Conservation (phyloP, 2,888 invertebrate genomes). For the Notodonta ziczac region DNA sequence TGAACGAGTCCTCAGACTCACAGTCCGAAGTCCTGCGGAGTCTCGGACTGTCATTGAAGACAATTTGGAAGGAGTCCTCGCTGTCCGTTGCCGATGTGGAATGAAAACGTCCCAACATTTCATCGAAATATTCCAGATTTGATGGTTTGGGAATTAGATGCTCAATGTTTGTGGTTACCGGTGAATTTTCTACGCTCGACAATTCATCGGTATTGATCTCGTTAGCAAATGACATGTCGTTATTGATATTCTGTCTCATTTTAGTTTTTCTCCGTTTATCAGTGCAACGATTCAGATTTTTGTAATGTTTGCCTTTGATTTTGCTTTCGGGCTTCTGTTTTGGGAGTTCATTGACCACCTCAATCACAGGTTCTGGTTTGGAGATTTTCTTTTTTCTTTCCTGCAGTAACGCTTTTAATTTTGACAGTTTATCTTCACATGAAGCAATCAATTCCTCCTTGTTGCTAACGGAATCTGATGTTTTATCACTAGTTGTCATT, state of each 20-base stretch:
- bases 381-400: constrained; percentile 40
- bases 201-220: constrained; percentile 52
- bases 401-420: constrained; percentile 61
- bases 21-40: constrained; percentile 71
- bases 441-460: constrained; percentile 55
- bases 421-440: constrained; percentile 72
- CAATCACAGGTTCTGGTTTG: not conserved
- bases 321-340: constrained; percentile 36
- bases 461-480: not conserved
- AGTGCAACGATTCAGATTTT: constrained; percentile 49
- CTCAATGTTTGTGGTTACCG: constrained; percentile 30
- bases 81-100: constrained; percentile 57
- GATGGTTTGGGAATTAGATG: constrained; percentile 16
- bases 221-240: constrained; percentile 57
- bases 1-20: constrained; percentile 86
- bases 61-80: constrained; percentile 78
- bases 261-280: constrained; percentile 50
- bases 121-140: constrained; percentile 61
- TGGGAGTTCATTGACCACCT: constrained; percentile 16
- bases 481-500: constrained; percentile 17
- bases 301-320: constrained; percentile 52
- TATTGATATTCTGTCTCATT: constrained; percentile 53
- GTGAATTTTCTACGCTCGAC: constrained; percentile 54
- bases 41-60: constrained; percentile 62
- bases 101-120: constrained; percentile 67